Evolutionary conservation across 2,888 invertebrate genomes (phyloP), one percentile per base, ranked within the genome.

Genomic region (Cynaeus angustus): DNA sequence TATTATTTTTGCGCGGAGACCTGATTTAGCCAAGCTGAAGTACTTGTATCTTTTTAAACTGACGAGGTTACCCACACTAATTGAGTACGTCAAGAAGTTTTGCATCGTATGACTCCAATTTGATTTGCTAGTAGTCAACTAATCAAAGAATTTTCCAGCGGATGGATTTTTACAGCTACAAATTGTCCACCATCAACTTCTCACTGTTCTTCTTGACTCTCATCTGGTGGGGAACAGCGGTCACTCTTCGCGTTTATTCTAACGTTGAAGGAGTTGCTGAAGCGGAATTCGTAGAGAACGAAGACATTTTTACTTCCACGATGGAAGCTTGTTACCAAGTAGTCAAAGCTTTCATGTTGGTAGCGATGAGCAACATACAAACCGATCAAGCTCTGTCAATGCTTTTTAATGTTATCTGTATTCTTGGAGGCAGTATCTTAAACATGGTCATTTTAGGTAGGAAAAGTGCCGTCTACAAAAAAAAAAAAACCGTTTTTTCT

Each of bases 321-420:
- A 13, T 66, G 46, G 56, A 66, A 37, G 33, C 43, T 21, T 53
- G 37, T 13, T 56, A 56, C 48, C 66, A 66, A 48, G 48, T 56
- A 5, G 66, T 66, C 3, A 53, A 9, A 41, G 30, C 45, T 10
- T 65, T 65, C 7, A 53, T 65, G 53, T 45, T 65, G 14, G 55
- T 65, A n/a, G 43, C 52, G 1, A 37, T 65, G 33, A 55, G 68
- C 13, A 53, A 13, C 4, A 62, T 62, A 9, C 61, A 52, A 4
- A 43, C 64, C 0, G 43, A 52, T 3, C 21, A 56, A 14, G 9
- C 68, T 3, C 5, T 13, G 1, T 66, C 74, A 6, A 61, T 77
- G 26, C 28, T 68, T 10, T 73, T 78, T 37, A 68, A 72, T 9
- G 45, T 76, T n/a, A 13, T 68, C 8, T 56, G 28, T 37, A 33